A percentile compares a stretch with the other conserved stretches of the same genome.
These are phyloP conservation scores for Trichomalopsis sarcophagae DNA, from an alignment of 1,140 invertebrate species.

Conservation along the genomic window DNA sequence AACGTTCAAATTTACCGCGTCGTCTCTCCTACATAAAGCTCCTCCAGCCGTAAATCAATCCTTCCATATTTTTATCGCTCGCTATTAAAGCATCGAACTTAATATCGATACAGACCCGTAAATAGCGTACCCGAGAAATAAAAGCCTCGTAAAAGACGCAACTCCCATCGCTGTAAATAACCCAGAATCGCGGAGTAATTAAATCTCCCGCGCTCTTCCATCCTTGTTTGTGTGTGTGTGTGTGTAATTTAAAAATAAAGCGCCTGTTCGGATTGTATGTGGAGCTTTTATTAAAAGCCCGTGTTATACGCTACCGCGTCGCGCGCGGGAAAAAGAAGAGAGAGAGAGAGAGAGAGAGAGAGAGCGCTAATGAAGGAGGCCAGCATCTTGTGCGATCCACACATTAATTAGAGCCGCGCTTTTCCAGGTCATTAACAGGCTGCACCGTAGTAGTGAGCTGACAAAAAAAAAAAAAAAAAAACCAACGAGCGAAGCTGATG, in stretches of 20 bases:
- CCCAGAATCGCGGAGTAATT: constrained; percentile 2
- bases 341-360: constrained; percentile 10
- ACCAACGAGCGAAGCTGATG: too few relatives aligned
- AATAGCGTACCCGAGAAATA: too few relatives aligned
- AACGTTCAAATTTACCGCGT: too few relatives aligned
- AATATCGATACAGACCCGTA: too few relatives aligned
- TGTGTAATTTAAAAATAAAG: not conserved
- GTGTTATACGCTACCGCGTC: not conserved
- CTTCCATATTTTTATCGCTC: too few relatives aligned
- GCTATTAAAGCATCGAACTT: too few relatives aligned
- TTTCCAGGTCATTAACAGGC: constrained; percentile 45
- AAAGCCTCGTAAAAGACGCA: too few relatives aligned
- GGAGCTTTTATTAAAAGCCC: not conserved
- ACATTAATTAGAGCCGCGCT: constrained; percentile 44
- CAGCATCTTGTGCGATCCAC: constrained; percentile 38
- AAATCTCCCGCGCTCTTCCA: not conserved
- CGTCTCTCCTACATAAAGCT: too few relatives aligned
- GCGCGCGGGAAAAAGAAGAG: not conserved
- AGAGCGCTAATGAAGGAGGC: constrained; percentile 42
- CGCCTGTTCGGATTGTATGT: not conserved
- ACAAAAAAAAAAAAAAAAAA: too few relatives aligned
- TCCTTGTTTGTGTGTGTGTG: too few relatives aligned
- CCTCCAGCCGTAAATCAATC: too few relatives aligned
- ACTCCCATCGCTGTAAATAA: too few relatives aligned
- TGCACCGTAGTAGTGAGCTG: not conserved